Conservation (phyloP, 2,797 vertebrate species). For the Manis pentadactyla region DNA sequence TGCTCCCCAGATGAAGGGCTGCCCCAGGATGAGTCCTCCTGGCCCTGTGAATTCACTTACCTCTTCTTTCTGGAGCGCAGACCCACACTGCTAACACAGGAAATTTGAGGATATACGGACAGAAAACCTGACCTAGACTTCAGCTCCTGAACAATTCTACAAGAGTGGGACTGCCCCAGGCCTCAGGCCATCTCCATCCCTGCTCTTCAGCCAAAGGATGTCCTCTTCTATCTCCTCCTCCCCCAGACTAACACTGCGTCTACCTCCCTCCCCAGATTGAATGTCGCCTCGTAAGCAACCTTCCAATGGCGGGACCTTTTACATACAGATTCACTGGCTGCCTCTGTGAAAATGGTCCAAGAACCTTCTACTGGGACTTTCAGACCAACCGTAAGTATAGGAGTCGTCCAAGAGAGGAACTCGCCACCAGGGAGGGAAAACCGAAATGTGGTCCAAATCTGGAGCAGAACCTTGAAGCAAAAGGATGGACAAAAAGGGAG, state of each 20-base stretch:
- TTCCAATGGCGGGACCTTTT: fast-evolving
- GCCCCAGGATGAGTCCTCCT: neutral
- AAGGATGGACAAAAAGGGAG: neutral
- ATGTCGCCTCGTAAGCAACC: fast-evolving
- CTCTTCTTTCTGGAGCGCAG: neutral
- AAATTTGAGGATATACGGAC: neutral
- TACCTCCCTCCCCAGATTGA: conserved; percentile 10
- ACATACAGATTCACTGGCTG: neutral
- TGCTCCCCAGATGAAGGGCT: neutral
- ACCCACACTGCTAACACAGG: neutral
- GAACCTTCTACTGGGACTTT: conserved; percentile 54
- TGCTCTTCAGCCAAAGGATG: neutral
- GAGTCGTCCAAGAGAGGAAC: neutral
- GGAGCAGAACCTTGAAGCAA: neutral
- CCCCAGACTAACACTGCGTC: neutral
- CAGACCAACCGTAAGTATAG: neutral
- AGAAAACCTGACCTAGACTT: neutral
- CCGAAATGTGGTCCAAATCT: neutral
- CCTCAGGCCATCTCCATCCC: neutral
- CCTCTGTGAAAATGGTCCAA: fast-evolving
- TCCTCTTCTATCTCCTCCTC: neutral
- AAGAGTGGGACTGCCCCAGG: neutral
- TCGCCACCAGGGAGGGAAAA: neutral
- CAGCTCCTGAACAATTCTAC: neutral
- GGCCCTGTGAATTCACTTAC: neutral